phyloP scores from a whole-genome alignment of 1,140 invertebrate genomes.

The Drosophila eugracilis region DNA sequence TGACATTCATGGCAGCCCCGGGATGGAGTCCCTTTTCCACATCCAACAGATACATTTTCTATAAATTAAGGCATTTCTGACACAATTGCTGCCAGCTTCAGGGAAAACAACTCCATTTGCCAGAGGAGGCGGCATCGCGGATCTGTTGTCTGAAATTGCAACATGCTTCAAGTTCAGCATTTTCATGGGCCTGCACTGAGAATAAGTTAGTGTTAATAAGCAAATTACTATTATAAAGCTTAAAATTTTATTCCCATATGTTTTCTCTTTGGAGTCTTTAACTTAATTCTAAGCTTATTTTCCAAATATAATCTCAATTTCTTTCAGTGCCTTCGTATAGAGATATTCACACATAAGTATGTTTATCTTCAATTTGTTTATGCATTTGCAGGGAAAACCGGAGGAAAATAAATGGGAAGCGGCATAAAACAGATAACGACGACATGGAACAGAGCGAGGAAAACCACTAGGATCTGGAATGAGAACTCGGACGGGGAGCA shows the following conservation, averaged over 20 bases:
- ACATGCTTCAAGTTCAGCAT: conserved; percentile 29
- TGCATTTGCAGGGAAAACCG: conserved; percentile 40
- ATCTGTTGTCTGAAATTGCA: conserved; percentile 52
- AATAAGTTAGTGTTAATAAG: not conserved
- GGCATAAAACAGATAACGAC: not conserved
- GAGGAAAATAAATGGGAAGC: conserved; percentile 1
- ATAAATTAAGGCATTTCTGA: conserved; percentile 72
- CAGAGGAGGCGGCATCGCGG: conserved; percentile 37
- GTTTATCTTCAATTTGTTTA: conserved; percentile 61
- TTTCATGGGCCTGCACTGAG: conserved; percentile 1
- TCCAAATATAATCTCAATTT: not conserved
- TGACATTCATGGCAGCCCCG: conserved; percentile 38
- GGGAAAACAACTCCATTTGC: conserved; percentile 73
- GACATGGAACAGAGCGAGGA: not conserved
- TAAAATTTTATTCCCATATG: too few species aligned
- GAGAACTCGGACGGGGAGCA: conserved; percentile 22
- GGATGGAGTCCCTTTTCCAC: conserved; percentile 34
- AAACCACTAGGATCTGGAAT: conserved; percentile 4
- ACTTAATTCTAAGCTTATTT: not conserved
- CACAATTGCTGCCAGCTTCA: conserved; percentile 49
- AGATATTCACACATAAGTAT: conserved; percentile 34
- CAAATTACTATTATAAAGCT: too few species aligned
- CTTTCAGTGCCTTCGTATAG: not conserved
- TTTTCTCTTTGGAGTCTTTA: not conserved
- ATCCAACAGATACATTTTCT: conserved; percentile 67